Base-by-base conservation (phyloP, 2,797 vertebrate genomes). In the Xerus rutilus region DNA sequence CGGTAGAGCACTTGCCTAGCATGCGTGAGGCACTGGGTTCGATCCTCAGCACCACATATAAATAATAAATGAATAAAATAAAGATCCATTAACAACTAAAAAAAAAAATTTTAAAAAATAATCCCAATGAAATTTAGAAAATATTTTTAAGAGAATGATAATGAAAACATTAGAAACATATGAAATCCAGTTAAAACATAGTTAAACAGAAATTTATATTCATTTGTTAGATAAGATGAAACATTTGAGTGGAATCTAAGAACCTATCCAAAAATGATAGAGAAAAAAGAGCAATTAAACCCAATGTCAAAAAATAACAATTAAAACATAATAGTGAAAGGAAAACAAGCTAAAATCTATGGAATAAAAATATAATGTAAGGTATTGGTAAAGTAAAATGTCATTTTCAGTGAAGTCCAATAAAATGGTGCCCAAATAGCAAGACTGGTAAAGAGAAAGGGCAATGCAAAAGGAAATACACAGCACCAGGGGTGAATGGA, bases 401-500 rank as follows among this genome's bases (percentile, higher is more conserved):
- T 18, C 2, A 1, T 57, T 92, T 74, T 35, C 11, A 18, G 47
- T 49, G 12, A 92, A 67, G 11, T 72, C 17, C 64, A 76, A 32
- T 84, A 77, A 59, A 45, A 54, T 21, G 3, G 62, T 57, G 15
- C 0, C 23, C 25, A 83, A 21, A 2, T 35, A 2, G 25, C 6
- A 79, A 74, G 73, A n/a, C 8, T n/a, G 9, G 17, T 35, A 64
- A 67, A 69, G 18, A 47, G 21, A 45, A 82, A 45, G n/a, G 2
- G 39, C 1, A 57, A 2, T 88, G 20, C 0, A 76, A 59, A 79
- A 39, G 64, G 3, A 74, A 67, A 21, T 3, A 2, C 28, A 18
- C 30, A n/a, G 7, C 45, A 21, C 25, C 12, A 3, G 35, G 15
- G 23, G 20, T 18, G 17, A 28, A 14, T 12, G 6, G 1, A 0